These are phyloP conservation scores for Sminthurinus signatus DNA, from an alignment of 1,140 invertebrate species.

Conservation along the genomic window DNA sequence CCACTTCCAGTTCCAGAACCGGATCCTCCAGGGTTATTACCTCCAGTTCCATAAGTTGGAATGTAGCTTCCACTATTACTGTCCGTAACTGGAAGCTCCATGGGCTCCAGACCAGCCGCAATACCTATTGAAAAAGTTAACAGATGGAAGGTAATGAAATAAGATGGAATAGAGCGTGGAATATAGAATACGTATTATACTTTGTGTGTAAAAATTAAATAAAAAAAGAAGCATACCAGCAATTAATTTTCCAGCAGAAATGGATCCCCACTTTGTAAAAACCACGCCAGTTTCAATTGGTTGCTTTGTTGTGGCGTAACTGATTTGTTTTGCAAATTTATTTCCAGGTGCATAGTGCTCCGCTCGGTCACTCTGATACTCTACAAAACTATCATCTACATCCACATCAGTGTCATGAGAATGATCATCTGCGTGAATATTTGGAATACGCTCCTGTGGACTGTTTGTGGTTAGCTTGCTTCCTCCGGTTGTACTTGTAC, in stretches of 20 bases:
- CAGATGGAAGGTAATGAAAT: no score
- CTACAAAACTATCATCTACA: not conserved
- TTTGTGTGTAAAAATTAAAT: no score
- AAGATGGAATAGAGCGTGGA: no score
- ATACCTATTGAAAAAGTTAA: no score
- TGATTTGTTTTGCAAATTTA: not conserved
- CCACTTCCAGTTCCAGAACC: no score
- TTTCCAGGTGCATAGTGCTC: not conserved
- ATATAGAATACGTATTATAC: no score
- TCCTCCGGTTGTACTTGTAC: no score
- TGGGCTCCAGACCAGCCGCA: constrained; percentile 34
- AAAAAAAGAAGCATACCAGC: no score
- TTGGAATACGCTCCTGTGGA: no score
- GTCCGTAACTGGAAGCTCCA: not conserved
- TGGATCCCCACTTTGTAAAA: constrained; percentile 30
- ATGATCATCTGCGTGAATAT: no score
- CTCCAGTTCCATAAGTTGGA: not conserved
- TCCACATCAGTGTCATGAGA: not conserved
- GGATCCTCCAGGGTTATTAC: no score
- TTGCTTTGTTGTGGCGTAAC: constrained; percentile 14
- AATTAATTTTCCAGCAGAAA: constrained; percentile 29
- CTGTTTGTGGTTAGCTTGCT: no score
- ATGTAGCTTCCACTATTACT: not conserved
- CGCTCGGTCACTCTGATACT: not conserved
- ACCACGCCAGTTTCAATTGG: constrained; percentile 35